Percentiles rank a stretch among this genome's conserved stretches.
These are phyloP conservation scores for Pedetes capensis DNA, from an alignment of 2,113 vertebrate genomes.

Conservation along the genomic window DNA sequence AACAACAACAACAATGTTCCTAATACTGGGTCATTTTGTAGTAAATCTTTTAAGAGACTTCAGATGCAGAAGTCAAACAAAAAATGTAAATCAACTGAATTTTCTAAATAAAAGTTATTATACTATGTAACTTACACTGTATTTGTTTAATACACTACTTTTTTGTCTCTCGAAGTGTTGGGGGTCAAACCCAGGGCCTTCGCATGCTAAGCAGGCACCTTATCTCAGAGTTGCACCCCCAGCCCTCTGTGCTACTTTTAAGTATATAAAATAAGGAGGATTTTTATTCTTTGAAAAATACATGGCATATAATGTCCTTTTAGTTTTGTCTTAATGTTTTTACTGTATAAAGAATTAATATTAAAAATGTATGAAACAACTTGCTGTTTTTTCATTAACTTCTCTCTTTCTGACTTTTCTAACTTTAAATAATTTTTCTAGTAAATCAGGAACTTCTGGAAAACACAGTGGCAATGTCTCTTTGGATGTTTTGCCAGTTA, in stretches of 20 bases:
- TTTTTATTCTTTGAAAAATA: slow-evolving; percentile 24
- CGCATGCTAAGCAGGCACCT: background rate
- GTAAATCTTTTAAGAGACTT: background rate
- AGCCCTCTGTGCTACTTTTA: background rate
- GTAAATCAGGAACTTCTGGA: slow-evolving; percentile 76
- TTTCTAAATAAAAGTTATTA: background rate
- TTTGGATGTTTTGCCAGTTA: slow-evolving; percentile 96
- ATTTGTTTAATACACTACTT: background rate
- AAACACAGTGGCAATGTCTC: slow-evolving; percentile 84
- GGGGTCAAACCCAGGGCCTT: background rate
- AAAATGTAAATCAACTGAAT: background rate
- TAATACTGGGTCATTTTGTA: background rate
- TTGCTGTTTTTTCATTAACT: background rate
- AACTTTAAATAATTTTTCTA: slow-evolving; percentile 65
- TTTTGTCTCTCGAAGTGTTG: background rate
- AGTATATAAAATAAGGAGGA: background rate
- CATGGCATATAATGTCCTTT: background rate
- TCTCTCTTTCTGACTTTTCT: background rate
- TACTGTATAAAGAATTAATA: slow-evolving; percentile 15
- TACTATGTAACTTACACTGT: background rate
- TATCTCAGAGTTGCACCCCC: background rate
- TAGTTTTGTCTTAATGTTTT: slow-evolving; percentile 13
- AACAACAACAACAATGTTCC: too few relatives aligned
- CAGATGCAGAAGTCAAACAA: background rate
- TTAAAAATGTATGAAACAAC: background rate